Evolutionary conservation across 2,113 vertebrate genomes (phyloP), one percentile per base, ranked within the genome.

Genomic region (Strix uralensis): DNA sequence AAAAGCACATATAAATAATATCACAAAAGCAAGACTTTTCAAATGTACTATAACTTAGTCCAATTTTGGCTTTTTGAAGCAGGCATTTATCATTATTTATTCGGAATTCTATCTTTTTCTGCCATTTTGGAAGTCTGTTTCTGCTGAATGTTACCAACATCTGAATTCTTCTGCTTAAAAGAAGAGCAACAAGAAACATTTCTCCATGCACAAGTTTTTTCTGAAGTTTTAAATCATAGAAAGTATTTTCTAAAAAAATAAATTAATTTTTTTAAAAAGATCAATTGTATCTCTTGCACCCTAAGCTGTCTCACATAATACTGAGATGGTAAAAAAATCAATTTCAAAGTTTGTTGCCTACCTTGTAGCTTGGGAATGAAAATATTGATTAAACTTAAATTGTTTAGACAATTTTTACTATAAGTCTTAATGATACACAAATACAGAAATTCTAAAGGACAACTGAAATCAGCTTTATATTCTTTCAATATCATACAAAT

Each of bases 321-420:
- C 6, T 80, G 42, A 75, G 47, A 54, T 27, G 6, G 19, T 2
- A 57, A 30, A 73, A 44, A 78, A 66, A 72, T 30, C 59, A 44
- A 32, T 71, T 67, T 88, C 55, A 49, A 73, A 61, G 61, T 61
- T 59, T 86, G 25, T 55, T 63, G 46, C 29, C 38, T 92, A 58
- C n/a, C 32, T 78, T 94, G 42, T 66, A 90, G 27, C 42, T 89
- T 5, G 5, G 34, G 42, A 78, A 67, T 74, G 23, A 91, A 92
- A 94, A 87, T 78, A 89, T 65, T 86, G 77, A 91, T 95, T 90
- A 88, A 86, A 92, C 20, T 14, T 85, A 84, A 94, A 95, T 92
- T 95, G 22, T 91, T 96, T 77, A 55, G 90, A 85, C 58, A 93
- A 52, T 34, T 91, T 88, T 89, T 93, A 63, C 52, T 72, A 1